Conservation (phyloP, 2,797 vertebrate genomes). For the Ptychobarbus kaznakovi region DNA sequence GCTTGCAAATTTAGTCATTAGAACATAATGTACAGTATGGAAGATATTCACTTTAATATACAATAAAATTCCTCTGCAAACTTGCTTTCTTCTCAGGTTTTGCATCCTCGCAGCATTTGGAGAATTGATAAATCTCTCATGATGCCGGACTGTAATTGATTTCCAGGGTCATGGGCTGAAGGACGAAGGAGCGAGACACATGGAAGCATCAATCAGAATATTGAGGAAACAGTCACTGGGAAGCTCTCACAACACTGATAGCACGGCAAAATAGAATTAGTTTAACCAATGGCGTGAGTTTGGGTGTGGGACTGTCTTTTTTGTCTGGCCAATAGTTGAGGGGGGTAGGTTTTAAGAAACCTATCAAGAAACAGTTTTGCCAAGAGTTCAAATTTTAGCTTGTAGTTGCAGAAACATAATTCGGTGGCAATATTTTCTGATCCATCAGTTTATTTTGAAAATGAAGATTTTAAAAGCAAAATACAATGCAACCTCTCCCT, state of each 20-base stretch:
- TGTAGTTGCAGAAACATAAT: background rate
- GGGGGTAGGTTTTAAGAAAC: background rate
- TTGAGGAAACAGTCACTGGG: background rate
- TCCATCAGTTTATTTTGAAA: background rate
- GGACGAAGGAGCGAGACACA: background rate
- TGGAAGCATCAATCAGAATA: background rate
- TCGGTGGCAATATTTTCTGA: background rate
- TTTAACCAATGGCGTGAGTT: background rate
- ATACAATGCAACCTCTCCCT: background rate
- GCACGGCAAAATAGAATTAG: background rate
- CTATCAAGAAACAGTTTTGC: background rate
- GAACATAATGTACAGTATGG: background rate
- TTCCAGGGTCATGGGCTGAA: background rate
- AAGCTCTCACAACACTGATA: background rate
- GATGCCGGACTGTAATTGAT: background rate
- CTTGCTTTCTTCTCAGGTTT: background rate
- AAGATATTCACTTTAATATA: background rate
- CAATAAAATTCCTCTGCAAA: background rate
- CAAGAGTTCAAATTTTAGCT: background rate
- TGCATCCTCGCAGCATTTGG: background rate
- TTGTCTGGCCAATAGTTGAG: background rate
- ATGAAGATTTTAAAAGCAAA: constrained; percentile 7
- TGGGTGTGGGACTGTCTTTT: background rate
- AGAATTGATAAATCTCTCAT: constrained; percentile 16
- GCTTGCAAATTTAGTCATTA: background rate